These are phyloP conservation scores for Dromiciops gliroides DNA, from an alignment of 2,113 vertebrate genomes.

Conservation along the genomic window DNA sequence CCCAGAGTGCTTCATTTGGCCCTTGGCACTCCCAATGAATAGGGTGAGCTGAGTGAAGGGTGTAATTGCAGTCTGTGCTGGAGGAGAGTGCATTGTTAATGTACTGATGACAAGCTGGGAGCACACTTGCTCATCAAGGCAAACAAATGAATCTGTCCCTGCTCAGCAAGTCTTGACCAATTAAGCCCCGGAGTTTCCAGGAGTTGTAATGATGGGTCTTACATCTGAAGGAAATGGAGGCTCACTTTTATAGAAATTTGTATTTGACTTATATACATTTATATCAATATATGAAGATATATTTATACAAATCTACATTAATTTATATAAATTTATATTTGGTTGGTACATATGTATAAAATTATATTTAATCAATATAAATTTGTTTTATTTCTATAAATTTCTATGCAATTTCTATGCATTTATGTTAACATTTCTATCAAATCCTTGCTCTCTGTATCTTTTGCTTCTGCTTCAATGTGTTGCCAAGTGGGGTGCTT, in stretches of 20 bases:
- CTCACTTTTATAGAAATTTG: neutral
- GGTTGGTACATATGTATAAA: too few species aligned
- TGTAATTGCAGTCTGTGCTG: constrained; percentile 54
- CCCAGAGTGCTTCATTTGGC: neutral
- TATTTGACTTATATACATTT: neutral
- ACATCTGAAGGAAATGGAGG: constrained; percentile 39
- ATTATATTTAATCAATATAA: neutral
- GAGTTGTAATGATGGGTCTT: constrained; percentile 64
- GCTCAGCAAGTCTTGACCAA: constrained; percentile 29
- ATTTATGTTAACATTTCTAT: neutral
- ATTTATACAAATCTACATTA: neutral
- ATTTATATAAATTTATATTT: neutral
- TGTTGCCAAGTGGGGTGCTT: constrained; percentile 42
- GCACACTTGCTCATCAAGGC: neutral
- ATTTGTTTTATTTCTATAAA: neutral
- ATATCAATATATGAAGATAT: too few species aligned
- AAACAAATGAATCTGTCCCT: neutral
- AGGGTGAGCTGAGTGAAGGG: constrained; percentile 40
- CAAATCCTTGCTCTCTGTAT: constrained; percentile 37
- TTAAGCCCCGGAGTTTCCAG: constrained; percentile 26
- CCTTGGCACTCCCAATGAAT: neutral
- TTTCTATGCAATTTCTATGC: neutral
- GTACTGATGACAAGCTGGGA: constrained; percentile 34
- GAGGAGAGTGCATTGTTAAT: constrained; percentile 34
- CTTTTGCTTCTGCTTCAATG: constrained; percentile 62